Percentiles rank a stretch among this genome's conserved stretches.
These are phyloP conservation scores for Falco punctatus DNA, from an alignment of 2,113 vertebrate species.

Conservation along the genomic window DNA sequence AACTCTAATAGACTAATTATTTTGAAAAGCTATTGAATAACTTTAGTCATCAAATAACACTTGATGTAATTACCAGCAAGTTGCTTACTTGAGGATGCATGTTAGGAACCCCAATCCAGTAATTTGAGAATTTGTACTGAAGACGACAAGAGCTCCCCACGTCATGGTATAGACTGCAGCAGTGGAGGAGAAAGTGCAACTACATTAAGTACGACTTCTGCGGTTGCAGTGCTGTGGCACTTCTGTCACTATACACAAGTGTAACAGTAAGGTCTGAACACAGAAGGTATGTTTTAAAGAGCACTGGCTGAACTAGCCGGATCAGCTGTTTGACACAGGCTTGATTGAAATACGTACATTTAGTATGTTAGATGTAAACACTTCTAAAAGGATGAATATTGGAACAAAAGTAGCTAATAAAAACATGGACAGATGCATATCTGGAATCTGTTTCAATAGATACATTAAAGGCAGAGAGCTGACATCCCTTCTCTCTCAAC, in stretches of 20 bases:
- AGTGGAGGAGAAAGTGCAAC: background rate
- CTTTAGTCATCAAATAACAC: background rate
- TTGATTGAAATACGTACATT: background rate
- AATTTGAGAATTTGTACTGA: background rate
- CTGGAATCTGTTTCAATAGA: background rate
- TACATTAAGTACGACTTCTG: fast-evolving
- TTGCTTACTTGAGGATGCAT: background rate
- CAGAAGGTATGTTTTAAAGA: background rate
- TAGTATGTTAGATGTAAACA: background rate
- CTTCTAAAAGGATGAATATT: background rate
- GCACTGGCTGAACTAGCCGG: background rate
- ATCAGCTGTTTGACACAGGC: background rate
- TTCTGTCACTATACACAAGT: background rate
- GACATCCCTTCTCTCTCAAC: background rate
- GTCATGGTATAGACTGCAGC: background rate
- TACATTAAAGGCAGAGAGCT: background rate
- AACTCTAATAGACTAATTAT: background rate
- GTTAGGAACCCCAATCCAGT: background rate
- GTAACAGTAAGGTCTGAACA: background rate
- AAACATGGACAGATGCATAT: background rate
- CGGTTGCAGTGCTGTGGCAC: background rate
- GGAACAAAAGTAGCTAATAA: background rate
- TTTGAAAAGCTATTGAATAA: background rate
- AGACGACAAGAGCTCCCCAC: background rate
- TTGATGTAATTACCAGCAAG: background rate